Evolutionary conservation across 2,888 invertebrate genomes (phyloP).

Genomic region (Euproctis similis): DNA sequence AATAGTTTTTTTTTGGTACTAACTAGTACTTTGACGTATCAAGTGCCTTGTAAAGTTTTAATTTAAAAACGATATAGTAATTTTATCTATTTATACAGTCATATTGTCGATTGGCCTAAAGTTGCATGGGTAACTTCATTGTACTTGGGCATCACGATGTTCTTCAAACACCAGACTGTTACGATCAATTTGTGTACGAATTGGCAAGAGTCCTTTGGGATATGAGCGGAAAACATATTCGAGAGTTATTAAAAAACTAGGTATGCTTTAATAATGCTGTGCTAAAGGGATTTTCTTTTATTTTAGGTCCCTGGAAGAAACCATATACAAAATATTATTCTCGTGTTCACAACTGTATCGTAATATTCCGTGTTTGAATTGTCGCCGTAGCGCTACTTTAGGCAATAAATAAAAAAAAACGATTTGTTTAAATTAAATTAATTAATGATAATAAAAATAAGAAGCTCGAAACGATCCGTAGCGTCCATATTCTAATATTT

Average conservation of each 20-base stretch:
- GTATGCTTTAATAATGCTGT: no score
- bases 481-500: constrained; percentile 64
- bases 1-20: constrained; percentile 39
- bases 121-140: constrained; percentile 26
- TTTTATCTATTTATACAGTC: constrained; percentile 66
- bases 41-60: constrained; percentile 54
- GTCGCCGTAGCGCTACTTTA: constrained; percentile 38
- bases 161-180: constrained; percentile 31
- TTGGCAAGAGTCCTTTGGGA: no score
- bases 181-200: constrained; percentile 7
- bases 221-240: no score
- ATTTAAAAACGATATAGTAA: constrained; percentile 58
- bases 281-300: no score
- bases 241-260: no score
- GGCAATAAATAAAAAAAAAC: constrained; percentile 63
- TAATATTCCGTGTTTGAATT: constrained; percentile 18
- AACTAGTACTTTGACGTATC: constrained; percentile 47
- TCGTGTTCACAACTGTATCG: constrained; percentile 9
- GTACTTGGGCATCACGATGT: constrained; percentile 28
- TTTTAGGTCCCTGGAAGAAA: no score
- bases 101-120: constrained; percentile 32
- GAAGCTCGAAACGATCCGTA: constrained; percentile 56
- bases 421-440: constrained; percentile 52
- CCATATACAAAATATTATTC: no score
- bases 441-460: constrained; percentile 65